These are phyloP conservation scores for Zosterops lateralis DNA, from an alignment of 2,113 vertebrate genomes.

Conservation along the genomic window DNA sequence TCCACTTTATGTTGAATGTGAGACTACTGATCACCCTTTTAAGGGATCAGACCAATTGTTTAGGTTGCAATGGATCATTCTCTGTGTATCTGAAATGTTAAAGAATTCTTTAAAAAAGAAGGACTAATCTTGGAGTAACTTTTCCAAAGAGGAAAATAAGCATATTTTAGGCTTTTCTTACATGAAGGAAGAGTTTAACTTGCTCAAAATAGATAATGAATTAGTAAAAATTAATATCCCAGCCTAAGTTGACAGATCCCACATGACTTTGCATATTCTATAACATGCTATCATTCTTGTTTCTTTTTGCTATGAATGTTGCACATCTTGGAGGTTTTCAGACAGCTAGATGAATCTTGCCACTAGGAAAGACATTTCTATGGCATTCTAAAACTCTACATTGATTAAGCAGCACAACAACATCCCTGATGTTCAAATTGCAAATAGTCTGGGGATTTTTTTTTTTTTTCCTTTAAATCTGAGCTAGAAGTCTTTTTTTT, in stretches of 20 bases:
- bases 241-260: not conserved
- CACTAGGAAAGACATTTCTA: not conserved
- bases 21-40: not conserved
- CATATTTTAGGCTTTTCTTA: not conserved
- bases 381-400: not conserved
- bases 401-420: not conserved
- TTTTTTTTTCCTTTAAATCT: not conserved
- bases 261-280: not conserved
- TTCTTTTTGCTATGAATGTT: not conserved
- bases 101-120: not conserved
- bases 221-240: not conserved
- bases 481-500: not conserved
- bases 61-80: not conserved
- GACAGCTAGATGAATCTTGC: not conserved
- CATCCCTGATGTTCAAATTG: rapidly evolving
- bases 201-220: not conserved
- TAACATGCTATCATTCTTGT: not conserved
- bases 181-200: not conserved
- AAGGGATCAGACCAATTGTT: not conserved
- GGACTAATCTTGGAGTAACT: not conserved
- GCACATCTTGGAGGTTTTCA: not conserved
- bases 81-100: not conserved
- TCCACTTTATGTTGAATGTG: not conserved
- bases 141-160: not conserved
- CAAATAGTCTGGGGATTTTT: not conserved